These are phyloP conservation scores for Chaetophractus vellerosus DNA, from an alignment of 2,797 vertebrate genomes.

Conservation along the genomic window DNA sequence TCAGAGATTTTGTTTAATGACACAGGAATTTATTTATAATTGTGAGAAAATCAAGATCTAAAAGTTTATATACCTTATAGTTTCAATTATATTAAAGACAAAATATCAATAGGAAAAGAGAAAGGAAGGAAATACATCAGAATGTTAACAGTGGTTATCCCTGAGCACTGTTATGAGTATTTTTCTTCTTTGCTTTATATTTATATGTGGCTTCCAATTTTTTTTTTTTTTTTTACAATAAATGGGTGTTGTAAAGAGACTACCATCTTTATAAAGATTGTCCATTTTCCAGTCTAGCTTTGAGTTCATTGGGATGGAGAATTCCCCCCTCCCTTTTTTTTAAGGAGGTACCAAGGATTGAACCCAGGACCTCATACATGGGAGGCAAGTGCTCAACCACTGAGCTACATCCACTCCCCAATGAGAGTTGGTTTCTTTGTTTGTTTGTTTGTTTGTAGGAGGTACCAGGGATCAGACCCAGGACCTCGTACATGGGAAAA, in stretches of 20 bases:
- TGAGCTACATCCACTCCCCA: too few relatives aligned
- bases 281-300: neutral
- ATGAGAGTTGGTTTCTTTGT: too few relatives aligned
- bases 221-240: neutral
- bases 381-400: too few relatives aligned
- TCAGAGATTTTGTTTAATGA: neutral
- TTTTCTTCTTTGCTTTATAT: neutral
- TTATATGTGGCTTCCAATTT: neutral
- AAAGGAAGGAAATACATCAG: neutral
- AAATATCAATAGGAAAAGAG: neutral
- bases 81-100: constrained; percentile 55
- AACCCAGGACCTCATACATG: too few relatives aligned
- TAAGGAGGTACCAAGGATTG: too few relatives aligned
- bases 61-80: neutral
- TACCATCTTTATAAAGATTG: neutral
- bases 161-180: neutral
- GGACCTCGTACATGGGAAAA: too few relatives aligned
- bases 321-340: too few relatives aligned
- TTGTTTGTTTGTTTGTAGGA: too few relatives aligned
- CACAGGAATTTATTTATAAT: neutral
- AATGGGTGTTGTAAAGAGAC: neutral
- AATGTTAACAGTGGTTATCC: constrained; percentile 22
- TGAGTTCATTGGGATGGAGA: neutral
- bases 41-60: neutral
- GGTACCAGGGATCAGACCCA: too few relatives aligned